Percentiles rank a stretch among this genome's conserved stretches.
These are phyloP conservation scores for Acomys russatus DNA, from an alignment of 2,797 vertebrate species.

Conservation along the genomic window DNA sequence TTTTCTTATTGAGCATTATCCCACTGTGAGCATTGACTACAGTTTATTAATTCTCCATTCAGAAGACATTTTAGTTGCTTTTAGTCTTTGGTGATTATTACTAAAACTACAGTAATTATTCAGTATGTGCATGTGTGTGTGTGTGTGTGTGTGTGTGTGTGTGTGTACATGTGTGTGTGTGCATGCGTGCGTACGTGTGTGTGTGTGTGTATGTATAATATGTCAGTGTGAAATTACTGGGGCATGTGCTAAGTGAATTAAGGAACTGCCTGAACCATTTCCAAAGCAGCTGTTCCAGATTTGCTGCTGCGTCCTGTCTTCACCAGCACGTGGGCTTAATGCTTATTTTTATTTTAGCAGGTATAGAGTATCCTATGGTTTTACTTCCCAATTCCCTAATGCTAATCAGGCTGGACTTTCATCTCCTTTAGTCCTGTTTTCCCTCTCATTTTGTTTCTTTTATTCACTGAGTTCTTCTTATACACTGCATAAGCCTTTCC, in stretches of 20 bases:
- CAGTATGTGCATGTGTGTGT: not conserved
- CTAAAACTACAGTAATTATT: conserved; percentile 26
- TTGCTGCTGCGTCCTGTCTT: not conserved
- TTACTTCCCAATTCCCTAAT: not conserved
- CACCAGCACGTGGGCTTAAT: not conserved
- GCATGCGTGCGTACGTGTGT: no score
- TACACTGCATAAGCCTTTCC: not conserved
- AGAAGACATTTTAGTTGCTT: not conserved
- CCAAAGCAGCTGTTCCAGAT: not conserved
- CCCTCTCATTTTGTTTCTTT: not conserved
- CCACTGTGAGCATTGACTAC: not conserved
- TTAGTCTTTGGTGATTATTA: not conserved
- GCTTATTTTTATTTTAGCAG: not conserved
- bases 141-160: no score
- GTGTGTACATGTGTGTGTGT: no score
- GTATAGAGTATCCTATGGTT: not conserved
- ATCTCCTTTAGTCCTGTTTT: not conserved
- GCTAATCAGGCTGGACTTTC: not conserved
- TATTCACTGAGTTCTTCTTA: conserved; percentile 1
- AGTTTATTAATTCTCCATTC: conserved; percentile 41
- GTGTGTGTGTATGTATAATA: no score
- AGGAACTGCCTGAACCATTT: not conserved
- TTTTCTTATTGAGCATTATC: not conserved
- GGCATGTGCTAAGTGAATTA: not conserved
- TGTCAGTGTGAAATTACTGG: not conserved